Percentiles rank a stretch among this genome's conserved stretches.
phyloP scores from a whole-genome alignment of 1,140 invertebrate species.

The Temnothorax longispinosus region DNA sequence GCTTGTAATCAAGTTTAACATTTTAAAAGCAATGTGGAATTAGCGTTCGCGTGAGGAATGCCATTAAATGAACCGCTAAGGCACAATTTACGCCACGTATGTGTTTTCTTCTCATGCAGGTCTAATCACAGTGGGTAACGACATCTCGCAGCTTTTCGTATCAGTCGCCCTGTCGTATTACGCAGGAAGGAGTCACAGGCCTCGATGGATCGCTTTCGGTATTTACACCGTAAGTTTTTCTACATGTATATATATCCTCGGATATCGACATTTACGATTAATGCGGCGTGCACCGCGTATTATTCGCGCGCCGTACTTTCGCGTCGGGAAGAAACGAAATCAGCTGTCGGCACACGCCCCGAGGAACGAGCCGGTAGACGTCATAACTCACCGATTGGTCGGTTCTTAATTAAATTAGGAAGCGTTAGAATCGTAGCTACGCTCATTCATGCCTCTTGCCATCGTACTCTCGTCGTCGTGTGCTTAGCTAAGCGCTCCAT shows the following conservation, averaged over 20 bases:
- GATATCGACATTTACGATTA: constrained; percentile 18
- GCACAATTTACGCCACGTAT: constrained; percentile 31
- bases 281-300: not conserved
- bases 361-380: constrained; percentile 66
- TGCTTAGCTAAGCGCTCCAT: constrained; percentile 76
- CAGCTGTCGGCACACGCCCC: constrained; percentile 69
- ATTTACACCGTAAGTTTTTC: constrained; percentile 87
- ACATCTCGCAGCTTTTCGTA: constrained; percentile 87
- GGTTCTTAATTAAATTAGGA: constrained; percentile 83
- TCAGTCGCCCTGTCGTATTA: constrained; percentile 89
- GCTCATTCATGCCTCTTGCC: constrained; percentile 81
- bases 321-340: constrained; percentile 54
- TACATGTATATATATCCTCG: not conserved
- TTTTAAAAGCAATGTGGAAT: not conserved
- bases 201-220: constrained; percentile 90
- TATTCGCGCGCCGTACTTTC: constrained; percentile 40
- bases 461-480: constrained; percentile 75
- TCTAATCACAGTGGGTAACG: constrained; percentile 91
- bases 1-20: not conserved
- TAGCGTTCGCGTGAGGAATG: not conserved
- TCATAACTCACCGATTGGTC: constrained; percentile 76
- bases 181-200: constrained; percentile 89
- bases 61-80: constrained; percentile 1
- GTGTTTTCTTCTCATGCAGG: constrained; percentile 81
- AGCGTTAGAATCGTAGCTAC: constrained; percentile 81